Conservation (phyloP, 2,113 vertebrate species). For the Microtus oregoni region DNA sequence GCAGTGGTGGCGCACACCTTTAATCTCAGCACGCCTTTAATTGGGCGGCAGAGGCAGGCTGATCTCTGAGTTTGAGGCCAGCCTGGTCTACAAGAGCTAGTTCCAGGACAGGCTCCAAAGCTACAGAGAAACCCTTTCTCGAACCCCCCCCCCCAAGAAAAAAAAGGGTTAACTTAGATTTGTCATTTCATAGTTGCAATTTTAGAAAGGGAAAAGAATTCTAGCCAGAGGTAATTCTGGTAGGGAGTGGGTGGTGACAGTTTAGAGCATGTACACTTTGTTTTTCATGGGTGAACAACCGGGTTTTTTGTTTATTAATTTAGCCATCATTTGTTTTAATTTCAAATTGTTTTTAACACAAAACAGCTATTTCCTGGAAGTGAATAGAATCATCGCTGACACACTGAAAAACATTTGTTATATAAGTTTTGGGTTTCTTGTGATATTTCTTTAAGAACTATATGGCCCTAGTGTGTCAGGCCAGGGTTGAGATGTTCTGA, state of each 20-base stretch:
- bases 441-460: conserved; percentile 37
- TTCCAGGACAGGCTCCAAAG: no score
- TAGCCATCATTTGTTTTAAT: conserved; percentile 53
- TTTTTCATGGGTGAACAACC: conserved; percentile 57
- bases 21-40: no score
- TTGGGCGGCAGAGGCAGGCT: no score
- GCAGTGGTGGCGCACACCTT: no score
- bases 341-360: conserved; percentile 42
- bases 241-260: conserved; percentile 9
- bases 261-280: neutral
- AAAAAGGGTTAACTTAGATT: neutral
- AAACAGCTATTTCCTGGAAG: conserved; percentile 57
- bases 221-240: conserved; percentile 41
- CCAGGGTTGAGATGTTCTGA: neutral
- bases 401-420: conserved; percentile 54
- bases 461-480: neutral
- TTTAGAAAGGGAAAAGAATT: conserved; percentile 49
- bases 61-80: no score
- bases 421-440: conserved; percentile 35
- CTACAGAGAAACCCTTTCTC: no score
- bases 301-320: conserved; percentile 32
- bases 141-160: no score
- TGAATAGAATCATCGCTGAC: conserved; percentile 38
- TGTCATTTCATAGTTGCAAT: conserved; percentile 54
- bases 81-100: no score